Base-by-base conservation (phyloP, 2,888 invertebrate genomes). In the Drosophila longiperda region DNA sequence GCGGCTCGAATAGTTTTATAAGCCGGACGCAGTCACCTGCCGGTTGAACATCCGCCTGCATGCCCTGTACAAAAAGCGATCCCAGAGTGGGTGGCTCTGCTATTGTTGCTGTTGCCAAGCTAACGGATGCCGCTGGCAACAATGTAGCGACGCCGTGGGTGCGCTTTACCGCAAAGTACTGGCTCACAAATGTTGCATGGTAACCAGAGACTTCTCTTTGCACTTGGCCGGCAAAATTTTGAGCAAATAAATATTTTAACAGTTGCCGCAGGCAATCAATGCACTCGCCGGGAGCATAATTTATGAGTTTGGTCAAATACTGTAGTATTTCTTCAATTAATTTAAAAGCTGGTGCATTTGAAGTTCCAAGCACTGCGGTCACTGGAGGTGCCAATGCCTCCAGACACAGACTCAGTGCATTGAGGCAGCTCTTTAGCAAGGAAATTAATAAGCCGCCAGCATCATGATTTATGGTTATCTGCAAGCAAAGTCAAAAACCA, bases 1-100 rank as follows among this genome's bases (percentile, higher is more conserved):
- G 96, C 0, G 98, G 98, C 92, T 99, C 99, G 93, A 99, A 99
- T 87, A 99, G 94, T 83, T 98, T 95, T 76, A 99, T 98, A 92
- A 98, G 91, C 84, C 87, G 91, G 55, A 88, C 92, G 97, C 77
- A 96, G 95, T 82, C 96, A 96, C 80, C 95, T 93, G 71, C 94
- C 93, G 92, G 95, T 94, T 91, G 86, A 63, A 87, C 84, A 64
- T 75, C 78, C 70, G 86, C 70, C 82, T 91, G 87, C 78, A 92
- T 90, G 76, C 91, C 91, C 69, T 79, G 85, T 54, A 83, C 86
- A 91, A 93, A 92, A 73, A 93, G 87, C 64, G 89, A 73, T 66
- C 91, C 90, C 76, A 92, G 87, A 93, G 61, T 38, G 69, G 84
- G 50, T 48, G 68, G 57, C 54, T 49, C 72, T 75, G 78, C 83